Evolutionary conservation across 2,888 invertebrate genomes (phyloP).

Genomic region (Drosophila neonasuta): DNA sequence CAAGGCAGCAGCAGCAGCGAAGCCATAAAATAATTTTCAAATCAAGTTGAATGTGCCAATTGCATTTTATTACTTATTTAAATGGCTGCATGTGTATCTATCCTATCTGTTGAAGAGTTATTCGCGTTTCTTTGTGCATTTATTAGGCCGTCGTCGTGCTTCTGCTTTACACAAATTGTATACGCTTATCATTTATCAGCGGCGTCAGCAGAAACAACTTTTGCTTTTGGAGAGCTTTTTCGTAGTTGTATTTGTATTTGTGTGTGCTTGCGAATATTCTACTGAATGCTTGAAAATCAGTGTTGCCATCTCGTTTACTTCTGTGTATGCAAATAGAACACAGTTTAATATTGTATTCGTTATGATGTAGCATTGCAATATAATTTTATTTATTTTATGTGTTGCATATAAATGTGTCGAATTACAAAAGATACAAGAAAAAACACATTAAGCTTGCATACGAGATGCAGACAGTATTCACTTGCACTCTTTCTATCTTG

Average conservation of each 20-base stretch:
- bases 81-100: constrained; percentile 17
- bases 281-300: constrained; percentile 18
- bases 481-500: constrained; percentile 26
- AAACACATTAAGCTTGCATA: constrained; percentile 11
- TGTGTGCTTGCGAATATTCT: constrained; percentile 28
- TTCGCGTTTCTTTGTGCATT: constrained; percentile 30
- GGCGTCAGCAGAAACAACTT: constrained; percentile 56
- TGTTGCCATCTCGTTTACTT: constrained; percentile 54
- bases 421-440: neutral
- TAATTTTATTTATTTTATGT: constrained; percentile 4
- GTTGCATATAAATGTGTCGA: constrained; percentile 13
- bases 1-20: constrained; percentile 16
- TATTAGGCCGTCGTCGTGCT: neutral
- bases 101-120: constrained; percentile 2
- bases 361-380: constrained; percentile 3
- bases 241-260: constrained; percentile 17
- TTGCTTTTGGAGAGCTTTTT: constrained; percentile 51
- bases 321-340: constrained; percentile 7
- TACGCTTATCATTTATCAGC: constrained; percentile 58
- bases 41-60: constrained; percentile 34
- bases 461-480: constrained; percentile 10
- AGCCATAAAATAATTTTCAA: constrained; percentile 52
- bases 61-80: constrained; percentile 34
- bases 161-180: constrained; percentile 34
- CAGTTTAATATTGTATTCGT: neutral